Evolutionary conservation across 2,113 vertebrate species (phyloP).

Genomic region (Oreochromis niloticus): DNA sequence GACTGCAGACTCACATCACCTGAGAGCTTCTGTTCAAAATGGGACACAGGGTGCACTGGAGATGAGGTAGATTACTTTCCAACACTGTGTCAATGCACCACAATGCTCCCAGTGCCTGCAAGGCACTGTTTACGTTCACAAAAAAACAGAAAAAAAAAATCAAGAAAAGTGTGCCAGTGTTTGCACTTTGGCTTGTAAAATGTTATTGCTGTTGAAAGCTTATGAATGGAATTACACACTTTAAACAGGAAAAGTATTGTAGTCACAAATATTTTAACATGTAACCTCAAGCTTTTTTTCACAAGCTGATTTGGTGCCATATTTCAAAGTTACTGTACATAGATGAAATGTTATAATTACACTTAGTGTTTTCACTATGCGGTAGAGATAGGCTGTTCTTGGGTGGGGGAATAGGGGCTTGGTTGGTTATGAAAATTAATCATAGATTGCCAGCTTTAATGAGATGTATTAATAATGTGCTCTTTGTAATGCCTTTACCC

Average conservation of each 20-base stretch:
- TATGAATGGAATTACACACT: constrained; percentile 14
- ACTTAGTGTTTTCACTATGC: constrained; percentile 47
- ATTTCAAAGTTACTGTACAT: constrained; percentile 71
- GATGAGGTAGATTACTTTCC: constrained; percentile 27
- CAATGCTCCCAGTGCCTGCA: constrained; percentile 19
- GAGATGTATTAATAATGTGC: constrained; percentile 64
- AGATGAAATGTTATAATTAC: constrained; percentile 54
- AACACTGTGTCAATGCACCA: constrained; percentile 38
- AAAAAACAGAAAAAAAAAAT: background rate
- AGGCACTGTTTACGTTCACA: constrained; percentile 33
- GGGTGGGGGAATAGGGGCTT: constrained; percentile 11
- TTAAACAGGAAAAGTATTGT: constrained; percentile 21
- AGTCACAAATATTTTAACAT: constrained; percentile 52
- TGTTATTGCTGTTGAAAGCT: constrained; percentile 13
- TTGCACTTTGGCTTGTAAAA: constrained; percentile 25
- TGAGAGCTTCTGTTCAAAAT: constrained; percentile 6
- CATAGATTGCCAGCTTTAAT: constrained; percentile 66
- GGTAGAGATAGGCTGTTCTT: constrained; percentile 29
- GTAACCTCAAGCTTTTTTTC: constrained; percentile 56
- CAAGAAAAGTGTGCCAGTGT: background rate
- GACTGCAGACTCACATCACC: background rate
- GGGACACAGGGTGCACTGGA: constrained; percentile 7
- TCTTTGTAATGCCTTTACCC: constrained; percentile 64
- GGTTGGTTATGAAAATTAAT: constrained; percentile 46
- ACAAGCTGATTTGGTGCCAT: constrained; percentile 63